A percentile compares a stretch with the other conserved stretches of the same genome.
These are phyloP conservation scores for Macrotus californicus DNA, from an alignment of 2,113 vertebrate genomes.

Conservation along the genomic window DNA sequence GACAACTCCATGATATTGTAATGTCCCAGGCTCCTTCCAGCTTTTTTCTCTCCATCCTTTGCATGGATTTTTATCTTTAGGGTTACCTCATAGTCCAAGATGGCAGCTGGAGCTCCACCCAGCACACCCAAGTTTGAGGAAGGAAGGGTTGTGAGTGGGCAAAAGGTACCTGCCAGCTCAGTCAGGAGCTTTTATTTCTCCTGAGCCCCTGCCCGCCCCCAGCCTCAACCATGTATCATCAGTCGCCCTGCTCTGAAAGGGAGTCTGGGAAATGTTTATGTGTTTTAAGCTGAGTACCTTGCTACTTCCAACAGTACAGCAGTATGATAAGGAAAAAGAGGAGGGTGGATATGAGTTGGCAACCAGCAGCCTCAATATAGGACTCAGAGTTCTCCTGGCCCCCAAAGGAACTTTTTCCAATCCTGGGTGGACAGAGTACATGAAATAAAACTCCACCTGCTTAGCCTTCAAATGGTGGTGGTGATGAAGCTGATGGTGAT, in stretches of 20 bases:
- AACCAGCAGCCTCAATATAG: neutral
- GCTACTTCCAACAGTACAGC: neutral
- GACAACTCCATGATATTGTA: accelerated
- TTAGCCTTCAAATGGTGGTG: neutral
- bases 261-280: neutral
- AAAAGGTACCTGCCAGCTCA: neutral
- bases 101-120: neutral
- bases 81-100: neutral
- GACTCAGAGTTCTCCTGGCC: neutral
- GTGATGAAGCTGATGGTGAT: neutral
- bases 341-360: neutral
- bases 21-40: neutral
- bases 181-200: neutral
- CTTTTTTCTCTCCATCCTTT: neutral
- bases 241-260: neutral
- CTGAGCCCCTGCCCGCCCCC: neutral
- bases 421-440: neutral
- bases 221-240: neutral
- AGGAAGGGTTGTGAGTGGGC: neutral
- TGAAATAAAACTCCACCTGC: neutral
- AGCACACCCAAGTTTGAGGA: neutral
- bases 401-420: neutral
- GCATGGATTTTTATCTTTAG: neutral
- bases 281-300: neutral
- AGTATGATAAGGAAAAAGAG: neutral